These are phyloP conservation scores for Paramormyrops kingsleyae DNA, from an alignment of 2,113 vertebrate species.

Conservation along the genomic window DNA sequence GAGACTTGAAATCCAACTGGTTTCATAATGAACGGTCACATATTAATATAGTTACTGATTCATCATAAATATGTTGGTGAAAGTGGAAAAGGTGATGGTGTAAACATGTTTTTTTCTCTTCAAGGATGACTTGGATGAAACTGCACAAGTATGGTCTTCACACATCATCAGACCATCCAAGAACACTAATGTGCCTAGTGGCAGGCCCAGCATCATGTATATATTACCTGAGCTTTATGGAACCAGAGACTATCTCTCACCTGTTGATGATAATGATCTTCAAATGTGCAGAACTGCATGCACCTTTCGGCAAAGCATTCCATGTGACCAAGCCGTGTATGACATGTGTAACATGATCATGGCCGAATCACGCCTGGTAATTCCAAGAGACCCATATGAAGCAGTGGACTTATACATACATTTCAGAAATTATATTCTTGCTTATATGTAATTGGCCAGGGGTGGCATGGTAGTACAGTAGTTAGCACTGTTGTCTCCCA, in stretches of 20 bases:
- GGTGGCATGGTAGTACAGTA: too few relatives aligned
- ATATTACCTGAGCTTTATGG: neutral
- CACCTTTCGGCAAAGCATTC: neutral
- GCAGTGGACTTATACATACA: neutral
- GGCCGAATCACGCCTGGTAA: too few relatives aligned
- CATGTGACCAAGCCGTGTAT: constrained; percentile 4
- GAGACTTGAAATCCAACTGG: neutral
- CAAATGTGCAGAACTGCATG: neutral
- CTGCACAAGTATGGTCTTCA: neutral
- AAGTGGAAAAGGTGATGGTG: neutral
- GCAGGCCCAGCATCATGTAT: too few relatives aligned
- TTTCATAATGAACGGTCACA: neutral
- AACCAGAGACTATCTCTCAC: neutral
- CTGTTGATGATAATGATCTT: neutral
- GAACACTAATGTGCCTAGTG: neutral
- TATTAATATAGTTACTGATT: neutral
- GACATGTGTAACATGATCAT: neutral
- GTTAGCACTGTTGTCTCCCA: too few relatives aligned
- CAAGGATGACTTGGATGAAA: neutral
- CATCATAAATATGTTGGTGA: neutral
- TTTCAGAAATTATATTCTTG: neutral
- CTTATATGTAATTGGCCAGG: neutral
- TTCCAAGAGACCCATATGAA: neutral
- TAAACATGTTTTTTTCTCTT: neutral
- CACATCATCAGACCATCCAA: neutral